Evolutionary conservation across 2,113 vertebrate species (phyloP), one percentile per base, ranked within the genome.

Genomic region (Turnix velox): DNA sequence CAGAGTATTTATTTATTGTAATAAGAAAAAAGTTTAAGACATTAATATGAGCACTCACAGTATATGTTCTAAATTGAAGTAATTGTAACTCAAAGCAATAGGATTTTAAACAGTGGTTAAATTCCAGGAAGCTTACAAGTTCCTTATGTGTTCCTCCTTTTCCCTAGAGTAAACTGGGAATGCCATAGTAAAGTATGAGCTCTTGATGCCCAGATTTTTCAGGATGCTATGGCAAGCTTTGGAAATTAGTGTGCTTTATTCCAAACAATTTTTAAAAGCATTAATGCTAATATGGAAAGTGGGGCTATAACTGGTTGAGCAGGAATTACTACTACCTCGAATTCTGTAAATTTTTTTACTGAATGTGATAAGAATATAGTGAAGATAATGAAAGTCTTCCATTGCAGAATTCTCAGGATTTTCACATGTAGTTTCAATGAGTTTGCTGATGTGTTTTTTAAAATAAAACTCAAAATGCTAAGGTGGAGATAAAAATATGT

Each of bases 161-260:
- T 35, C 11, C 15, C 16, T 3, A 42, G 28, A 59, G 16, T 51
- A 65, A 68, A 59, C 6, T 19, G 23, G 33, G 31, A 62, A 13
- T 18, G 3, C 4, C 0, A 1, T 49, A 14, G 12, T n/a, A 49
- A 79, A 62, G 10, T 30, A 16, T 12, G 35, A 79, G 1, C 5
- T 23, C n/a, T 40, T 24, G 49, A 14, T 43, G 18, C 18, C 27
- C 23, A 59, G 7, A 17, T 61, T 69, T 78, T 40, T 87, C 7
- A 16, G 24, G 15, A 16, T 15, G 18, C 30, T 48, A 11, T 10
- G 33, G 5, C 31, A 72, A 49, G 48, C 12, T 93, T 81, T n/a
- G 27, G n/a, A 46, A 35, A 65, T 9, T 16, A 40, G 52, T 2
- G 6, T 58, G 12, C 40, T 88, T 45, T 10, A 30, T 52, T 77